Percentiles rank a stretch among this genome's conserved stretches.
Evolutionary conservation across 2,113 vertebrate species (phyloP).

Genomic region (Synodontis membranacea): DNA sequence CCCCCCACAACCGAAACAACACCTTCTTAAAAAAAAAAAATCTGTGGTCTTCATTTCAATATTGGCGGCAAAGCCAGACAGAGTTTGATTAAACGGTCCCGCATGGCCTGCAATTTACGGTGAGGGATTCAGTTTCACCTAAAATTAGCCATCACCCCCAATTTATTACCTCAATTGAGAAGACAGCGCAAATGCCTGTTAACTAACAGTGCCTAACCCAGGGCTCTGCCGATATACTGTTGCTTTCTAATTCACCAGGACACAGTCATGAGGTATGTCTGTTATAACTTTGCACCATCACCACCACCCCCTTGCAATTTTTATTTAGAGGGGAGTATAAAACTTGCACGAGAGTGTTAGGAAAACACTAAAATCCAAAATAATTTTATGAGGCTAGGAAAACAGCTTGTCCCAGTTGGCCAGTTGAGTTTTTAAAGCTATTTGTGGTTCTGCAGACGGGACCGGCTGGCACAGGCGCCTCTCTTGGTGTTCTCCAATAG

Average conservation of each 20-base stretch:
- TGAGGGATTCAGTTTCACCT: slow-evolving; percentile 75
- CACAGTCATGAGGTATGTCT: slow-evolving; percentile 61
- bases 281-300: slow-evolving; percentile 66
- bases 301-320: slow-evolving; percentile 45
- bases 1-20: slow-evolving; percentile 33
- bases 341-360: slow-evolving; percentile 66
- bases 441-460: slow-evolving; percentile 52
- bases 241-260: slow-evolving; percentile 75
- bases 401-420: slow-evolving; percentile 61
- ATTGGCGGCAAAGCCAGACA: slow-evolving; percentile 70
- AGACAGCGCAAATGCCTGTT: slow-evolving; percentile 66
- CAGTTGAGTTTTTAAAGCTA: slow-evolving; percentile 64
- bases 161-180: slow-evolving; percentile 80
- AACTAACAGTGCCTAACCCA: slow-evolving; percentile 66
- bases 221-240: slow-evolving; percentile 70
- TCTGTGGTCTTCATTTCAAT: slow-evolving; percentile 59
- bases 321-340: slow-evolving; percentile 62
- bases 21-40: slow-evolving; percentile 35
- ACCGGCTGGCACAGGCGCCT: slow-evolving; percentile 38
- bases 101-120: slow-evolving; percentile 71
- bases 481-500: slow-evolving; percentile 28
- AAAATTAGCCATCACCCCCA: slow-evolving; percentile 81
- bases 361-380: slow-evolving; percentile 74
- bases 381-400: slow-evolving; percentile 68
- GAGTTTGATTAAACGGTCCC: slow-evolving; percentile 79